Evolutionary conservation across 2,113 vertebrate species (phyloP), one percentile per base, ranked within the genome.

Genomic region (Anhinga anhinga): DNA sequence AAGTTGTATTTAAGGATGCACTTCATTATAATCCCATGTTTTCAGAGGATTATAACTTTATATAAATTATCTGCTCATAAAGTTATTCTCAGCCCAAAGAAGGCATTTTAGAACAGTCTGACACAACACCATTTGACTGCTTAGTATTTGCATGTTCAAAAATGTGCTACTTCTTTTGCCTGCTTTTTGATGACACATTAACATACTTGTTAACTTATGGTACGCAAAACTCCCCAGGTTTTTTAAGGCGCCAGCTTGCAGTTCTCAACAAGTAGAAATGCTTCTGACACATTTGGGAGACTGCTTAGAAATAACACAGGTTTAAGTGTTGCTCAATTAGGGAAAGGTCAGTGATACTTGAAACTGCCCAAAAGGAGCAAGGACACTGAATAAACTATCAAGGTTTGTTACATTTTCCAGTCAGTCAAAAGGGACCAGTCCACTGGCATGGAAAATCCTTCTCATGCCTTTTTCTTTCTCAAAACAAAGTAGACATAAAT

Each of bases 191-290:
- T 96, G 93, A 86, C 87, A 97, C 58, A 63, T 95, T 96, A 95
- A 88, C 95, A 90, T 93, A 95, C 87, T 96, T 95, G 96, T 95
- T 93, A 95, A 80, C 87, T 95, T 89, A 80, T 44, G 66, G 82
- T 90, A 62, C 32, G 88, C 89, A 83, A 89, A 96, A 93, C 47
- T 95, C 70, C 50, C 62, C 72, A 82, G 45, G 34, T 77, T 91
- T 96, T 94, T 96, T 88, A 73, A 94, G 50, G 79, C 5, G 1
- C 50, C 89, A 96, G 84, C 89, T 97, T 97, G 88, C 81, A 73
- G 78, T 88, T 94, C 86, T 95, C 84, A 93, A 59, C 71, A 73
- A 88, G 74, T 44, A 88, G 49, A 95, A 88, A 76, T 66, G 55
- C 23, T 95, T 93, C 76, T 96, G 84, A 94, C 93, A 96, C 67